Base-by-base conservation (phyloP, 2,888 invertebrate species). In the Heteromyza rotundicornis region DNA sequence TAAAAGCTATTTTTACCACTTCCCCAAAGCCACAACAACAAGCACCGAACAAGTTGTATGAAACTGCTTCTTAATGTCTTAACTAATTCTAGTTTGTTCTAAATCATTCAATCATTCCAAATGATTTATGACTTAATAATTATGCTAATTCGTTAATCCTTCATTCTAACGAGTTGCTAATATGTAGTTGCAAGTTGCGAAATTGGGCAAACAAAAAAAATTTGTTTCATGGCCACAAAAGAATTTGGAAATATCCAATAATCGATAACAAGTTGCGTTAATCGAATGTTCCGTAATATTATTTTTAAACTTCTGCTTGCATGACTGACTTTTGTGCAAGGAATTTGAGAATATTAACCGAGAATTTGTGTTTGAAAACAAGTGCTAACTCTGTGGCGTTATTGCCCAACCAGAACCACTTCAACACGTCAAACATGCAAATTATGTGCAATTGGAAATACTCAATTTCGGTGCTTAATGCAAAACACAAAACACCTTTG, bases 151-250 rank as follows among this genome's bases (percentile, higher is more conserved):
- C 10, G 14, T n/a, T 40, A 40, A 40, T 40, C 12, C 40, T n/a
- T n/a, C n/a, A n/a, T n/a, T n/a, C 16, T n/a, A 40, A 40, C 10
- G 5, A 10, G n/a, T n/a, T n/a, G n/a, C n/a, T n/a, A n/a, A n/a
- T n/a, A n/a, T n/a, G n/a, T n/a, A n/a, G 10, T n/a, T 3, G 12
- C 14, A 7, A n/a, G 14, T 40, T 40, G 40, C 40, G 40, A 10
- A 54, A 35, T 20, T n/a, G n/a, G 14, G 2, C 35, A 17, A 54
- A n/a, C n/a, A n/a, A n/a, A n/a, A n/a, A n/a, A n/a, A n/a, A 57
- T 57, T 57, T 22, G 57, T 44, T 57, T 47, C 57, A 57, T 23
- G 57, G 57, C 57, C 57, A 24, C 14, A n/a, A 23, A 20, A 5
- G 32, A 27, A 40, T 40, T 40, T n/a, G 14, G n/a, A 10, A 40